These are phyloP conservation scores for Gambusia affinis DNA, from an alignment of 2,113 vertebrate species.

Conservation along the genomic window DNA sequence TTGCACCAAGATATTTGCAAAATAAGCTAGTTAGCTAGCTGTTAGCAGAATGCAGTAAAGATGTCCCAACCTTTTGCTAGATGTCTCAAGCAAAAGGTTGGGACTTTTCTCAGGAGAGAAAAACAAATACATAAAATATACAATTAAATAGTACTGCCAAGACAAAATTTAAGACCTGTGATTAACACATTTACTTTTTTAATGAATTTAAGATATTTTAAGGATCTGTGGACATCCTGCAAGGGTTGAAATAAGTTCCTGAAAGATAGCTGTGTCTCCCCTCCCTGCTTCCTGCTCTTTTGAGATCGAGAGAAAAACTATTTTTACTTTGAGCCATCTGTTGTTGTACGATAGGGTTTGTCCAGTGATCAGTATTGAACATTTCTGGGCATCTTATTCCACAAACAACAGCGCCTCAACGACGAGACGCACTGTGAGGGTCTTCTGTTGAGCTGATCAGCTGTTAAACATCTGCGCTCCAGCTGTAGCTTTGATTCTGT, in stretches of 20 bases:
- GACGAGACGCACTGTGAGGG: slow-evolving; percentile 4
- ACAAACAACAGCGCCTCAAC: slow-evolving; percentile 15
- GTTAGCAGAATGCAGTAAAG: no score
- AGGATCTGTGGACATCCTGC: no score
- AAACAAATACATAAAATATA: no score
- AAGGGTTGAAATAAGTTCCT: slow-evolving; percentile 18
- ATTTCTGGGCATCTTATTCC: slow-evolving; percentile 51
- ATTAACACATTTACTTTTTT: no score
- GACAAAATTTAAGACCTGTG: no score
- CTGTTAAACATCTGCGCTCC: slow-evolving; percentile 52
- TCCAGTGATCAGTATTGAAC: slow-evolving; percentile 48
- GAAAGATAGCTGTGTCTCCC: neutral
- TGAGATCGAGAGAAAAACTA: slow-evolving; percentile 18
- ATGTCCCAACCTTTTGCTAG: no score
- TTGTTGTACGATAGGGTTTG: slow-evolving; percentile 14
- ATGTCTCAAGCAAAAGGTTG: no score
- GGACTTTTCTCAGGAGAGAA: no score
- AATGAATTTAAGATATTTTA: no score
- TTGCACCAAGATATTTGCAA: no score
- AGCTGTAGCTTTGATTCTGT: slow-evolving; percentile 18
- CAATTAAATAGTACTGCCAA: no score
- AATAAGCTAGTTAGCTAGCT: no score
- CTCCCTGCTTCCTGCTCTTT: slow-evolving; percentile 5
- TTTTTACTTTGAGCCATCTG: slow-evolving; percentile 50
- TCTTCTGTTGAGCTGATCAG: slow-evolving; percentile 37